Evolutionary conservation across 1,140 invertebrate species (phyloP).

Genomic region (Drosophila kohkoa): DNA sequence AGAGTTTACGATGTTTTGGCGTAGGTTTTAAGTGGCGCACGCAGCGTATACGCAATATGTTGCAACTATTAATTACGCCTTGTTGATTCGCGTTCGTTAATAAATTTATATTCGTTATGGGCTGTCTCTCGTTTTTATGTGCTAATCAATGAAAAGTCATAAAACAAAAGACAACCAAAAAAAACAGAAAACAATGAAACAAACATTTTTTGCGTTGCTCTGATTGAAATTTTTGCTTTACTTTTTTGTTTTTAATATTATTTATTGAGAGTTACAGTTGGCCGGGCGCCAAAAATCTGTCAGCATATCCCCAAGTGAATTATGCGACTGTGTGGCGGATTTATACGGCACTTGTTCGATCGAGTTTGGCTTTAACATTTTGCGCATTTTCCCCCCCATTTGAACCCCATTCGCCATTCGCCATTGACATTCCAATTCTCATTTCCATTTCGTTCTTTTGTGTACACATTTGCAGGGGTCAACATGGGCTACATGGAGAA

Average conservation of each 20-base stretch:
- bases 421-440: constrained; percentile 12
- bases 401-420: background rate
- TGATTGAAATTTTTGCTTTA: constrained; percentile 49
- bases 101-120: constrained; percentile 56
- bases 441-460: constrained; percentile 19
- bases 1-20: constrained; percentile 33
- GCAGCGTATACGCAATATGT: constrained; percentile 65
- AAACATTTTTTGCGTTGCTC: constrained; percentile 16
- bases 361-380: constrained; percentile 4
- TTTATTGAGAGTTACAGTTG: constrained; percentile 63
- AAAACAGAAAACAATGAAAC: background rate
- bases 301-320: constrained; percentile 31
- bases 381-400: background rate
- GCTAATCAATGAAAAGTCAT: constrained; percentile 70
- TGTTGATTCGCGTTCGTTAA: constrained; percentile 57
- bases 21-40: constrained; percentile 67
- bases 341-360: constrained; percentile 49
- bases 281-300: constrained; percentile 61
- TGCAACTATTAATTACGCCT: constrained; percentile 71
- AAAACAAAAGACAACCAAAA: constrained; percentile 18
- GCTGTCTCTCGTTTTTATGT: constrained; percentile 55
- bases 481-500: constrained; percentile 96
- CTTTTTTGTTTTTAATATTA: constrained; percentile 54
- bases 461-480: constrained; percentile 86
- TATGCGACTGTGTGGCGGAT: constrained; percentile 23